Evolutionary conservation across 2,888 invertebrate genomes (phyloP).

Genomic region (Selenia dentaria): DNA sequence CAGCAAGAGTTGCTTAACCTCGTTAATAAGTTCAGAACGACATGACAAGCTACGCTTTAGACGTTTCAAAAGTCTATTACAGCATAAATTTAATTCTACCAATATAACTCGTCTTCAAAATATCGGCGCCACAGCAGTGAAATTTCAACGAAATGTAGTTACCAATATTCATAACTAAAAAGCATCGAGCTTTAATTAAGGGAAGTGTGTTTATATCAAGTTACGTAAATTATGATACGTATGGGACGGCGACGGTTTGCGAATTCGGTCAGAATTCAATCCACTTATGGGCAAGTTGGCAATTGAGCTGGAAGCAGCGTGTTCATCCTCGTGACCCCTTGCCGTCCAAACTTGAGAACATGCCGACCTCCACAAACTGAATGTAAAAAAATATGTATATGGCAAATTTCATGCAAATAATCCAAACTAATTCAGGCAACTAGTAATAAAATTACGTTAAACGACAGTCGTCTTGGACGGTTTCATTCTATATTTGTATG

Average conservation of each 20-base stretch:
- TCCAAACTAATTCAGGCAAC: too few relatives aligned
- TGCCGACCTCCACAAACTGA: slow-evolving; percentile 44
- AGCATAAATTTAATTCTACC: too few relatives aligned
- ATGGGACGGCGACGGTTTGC: slow-evolving; percentile 41
- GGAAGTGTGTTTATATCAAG: slow-evolving; percentile 32
- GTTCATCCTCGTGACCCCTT: slow-evolving; percentile 68
- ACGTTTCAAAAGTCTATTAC: too few relatives aligned
- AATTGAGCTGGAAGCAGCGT: slow-evolving; percentile 58
- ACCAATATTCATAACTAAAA: slow-evolving; percentile 22
- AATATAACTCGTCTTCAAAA: too few relatives aligned
- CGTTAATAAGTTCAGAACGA: too few relatives aligned
- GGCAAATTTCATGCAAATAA: too few relatives aligned
- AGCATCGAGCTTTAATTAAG: slow-evolving; percentile 30
- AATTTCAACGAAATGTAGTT: slow-evolving; percentile 8
- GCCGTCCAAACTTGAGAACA: slow-evolving; percentile 57
- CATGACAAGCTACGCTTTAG: too few relatives aligned
- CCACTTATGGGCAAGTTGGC: slow-evolving; percentile 68
- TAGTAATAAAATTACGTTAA: too few relatives aligned
- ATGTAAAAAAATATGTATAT: too few relatives aligned
- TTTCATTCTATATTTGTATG: too few relatives aligned
- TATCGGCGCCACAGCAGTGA: background rate
- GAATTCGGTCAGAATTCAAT: slow-evolving; percentile 59
- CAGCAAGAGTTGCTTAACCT: too few relatives aligned
- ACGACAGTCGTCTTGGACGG: too few relatives aligned
- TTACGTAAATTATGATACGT: slow-evolving; percentile 34